These are phyloP conservation scores for Ochlodes sylvanus DNA, from an alignment of 2,888 invertebrate genomes.

Conservation along the genomic window DNA sequence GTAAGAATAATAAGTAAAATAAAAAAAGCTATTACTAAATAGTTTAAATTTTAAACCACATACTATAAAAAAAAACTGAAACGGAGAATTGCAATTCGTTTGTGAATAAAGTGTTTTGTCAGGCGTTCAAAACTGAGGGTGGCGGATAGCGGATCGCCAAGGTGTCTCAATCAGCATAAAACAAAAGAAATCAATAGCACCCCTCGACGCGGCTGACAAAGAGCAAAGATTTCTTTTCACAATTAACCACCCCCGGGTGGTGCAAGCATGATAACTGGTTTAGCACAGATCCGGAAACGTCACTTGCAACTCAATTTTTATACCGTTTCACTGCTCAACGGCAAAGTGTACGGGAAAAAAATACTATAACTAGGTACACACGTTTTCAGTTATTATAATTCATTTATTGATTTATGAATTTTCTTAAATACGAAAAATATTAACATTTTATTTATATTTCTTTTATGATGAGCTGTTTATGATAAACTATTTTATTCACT, in stretches of 20 bases:
- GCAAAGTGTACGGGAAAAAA: too few species aligned
- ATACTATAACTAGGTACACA: too few species aligned
- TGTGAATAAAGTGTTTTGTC: slow-evolving; percentile 78
- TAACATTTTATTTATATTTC: too few species aligned
- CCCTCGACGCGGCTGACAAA: slow-evolving; percentile 78
- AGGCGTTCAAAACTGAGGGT: slow-evolving; percentile 68
- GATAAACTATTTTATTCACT: too few species aligned
- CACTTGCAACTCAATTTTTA: slow-evolving; percentile 19
- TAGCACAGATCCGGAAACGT: slow-evolving; percentile 37
- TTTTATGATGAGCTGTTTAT: too few species aligned
- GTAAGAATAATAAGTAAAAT: neutral
- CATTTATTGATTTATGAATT: too few species aligned
- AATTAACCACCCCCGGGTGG: slow-evolving; percentile 81
- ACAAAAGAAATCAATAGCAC: slow-evolving; percentile 85
- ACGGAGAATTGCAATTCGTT: slow-evolving; percentile 58
- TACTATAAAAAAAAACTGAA: slow-evolving; percentile 3
- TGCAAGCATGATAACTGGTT: slow-evolving; percentile 71
- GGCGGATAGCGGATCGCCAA: slow-evolving; percentile 69
- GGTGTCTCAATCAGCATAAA: slow-evolving; percentile 86
- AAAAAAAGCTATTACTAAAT: neutral
- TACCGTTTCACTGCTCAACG: neutral
- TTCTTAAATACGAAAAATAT: too few species aligned
- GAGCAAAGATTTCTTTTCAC: slow-evolving; percentile 85
- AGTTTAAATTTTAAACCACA: neutral
- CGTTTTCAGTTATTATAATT: too few species aligned